These are phyloP conservation scores for Meliscaeva auricollis DNA, from an alignment of 2,888 invertebrate genomes.

Conservation along the genomic window DNA sequence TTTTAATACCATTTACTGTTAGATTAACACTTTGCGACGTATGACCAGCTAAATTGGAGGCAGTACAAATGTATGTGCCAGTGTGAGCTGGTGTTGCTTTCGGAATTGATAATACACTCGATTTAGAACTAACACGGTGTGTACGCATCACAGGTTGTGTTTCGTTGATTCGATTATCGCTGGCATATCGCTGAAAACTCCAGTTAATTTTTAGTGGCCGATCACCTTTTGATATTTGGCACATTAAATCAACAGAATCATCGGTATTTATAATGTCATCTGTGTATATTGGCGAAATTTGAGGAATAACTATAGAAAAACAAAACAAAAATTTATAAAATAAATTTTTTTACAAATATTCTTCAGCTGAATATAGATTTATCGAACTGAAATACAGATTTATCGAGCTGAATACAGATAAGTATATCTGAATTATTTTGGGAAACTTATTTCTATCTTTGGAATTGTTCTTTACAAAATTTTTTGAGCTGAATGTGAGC, in stretches of 20 bases:
- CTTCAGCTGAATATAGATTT: neutral
- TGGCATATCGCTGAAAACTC: slow-evolving; percentile 84
- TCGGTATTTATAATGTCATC: slow-evolving; percentile 89
- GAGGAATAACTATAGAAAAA: slow-evolving; percentile 87
- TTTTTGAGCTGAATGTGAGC: neutral
- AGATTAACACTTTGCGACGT: slow-evolving; percentile 86
- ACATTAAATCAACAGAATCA: slow-evolving; percentile 89
- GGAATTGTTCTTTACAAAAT: too few species aligned
- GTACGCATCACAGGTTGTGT: slow-evolving; percentile 84
- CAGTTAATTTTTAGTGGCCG: slow-evolving; percentile 88
- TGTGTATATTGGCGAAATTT: slow-evolving; percentile 91
- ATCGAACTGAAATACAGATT: neutral
- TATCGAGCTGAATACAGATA: slow-evolving; percentile 12
- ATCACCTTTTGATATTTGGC: slow-evolving; percentile 90
- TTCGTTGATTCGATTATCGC: slow-evolving; percentile 77
- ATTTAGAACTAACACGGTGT: slow-evolving; percentile 87
- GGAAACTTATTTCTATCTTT: too few species aligned
- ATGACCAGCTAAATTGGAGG: slow-evolving; percentile 86
- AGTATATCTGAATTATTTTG: too few species aligned
- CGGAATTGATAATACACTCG: slow-evolving; percentile 86
- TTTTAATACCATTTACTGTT: slow-evolving; percentile 86
- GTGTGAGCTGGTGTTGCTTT: slow-evolving; percentile 87
- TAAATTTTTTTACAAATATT: neutral
- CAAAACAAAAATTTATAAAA: neutral
- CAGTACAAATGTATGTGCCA: slow-evolving; percentile 87